Evolutionary conservation across 2,797 vertebrate genomes (phyloP), one percentile per base, ranked within the genome.

Genomic region (Micromesistius poutassou): DNA sequence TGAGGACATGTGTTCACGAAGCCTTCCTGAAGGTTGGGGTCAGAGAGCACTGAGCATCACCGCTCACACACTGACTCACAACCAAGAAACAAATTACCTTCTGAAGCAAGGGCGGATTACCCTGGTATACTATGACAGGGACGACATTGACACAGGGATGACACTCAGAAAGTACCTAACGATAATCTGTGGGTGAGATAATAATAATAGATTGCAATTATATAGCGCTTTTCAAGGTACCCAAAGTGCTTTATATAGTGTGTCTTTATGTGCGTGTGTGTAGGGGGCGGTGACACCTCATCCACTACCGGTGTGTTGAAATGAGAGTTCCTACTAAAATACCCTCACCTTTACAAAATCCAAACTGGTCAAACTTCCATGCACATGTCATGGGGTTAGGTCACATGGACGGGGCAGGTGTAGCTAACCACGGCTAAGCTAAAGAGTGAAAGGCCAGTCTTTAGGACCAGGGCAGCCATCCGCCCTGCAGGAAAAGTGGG

Each of bases 371-470:
- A 4, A 7, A 36, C 35, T 36, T 7, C 62, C 62, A 12, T n/a
- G 25, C 70, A 30, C 30, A 71, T 71, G 70, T 71, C n/a, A 28
- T n/a, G n/a, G n/a, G 55, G 62, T 9, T 28, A 28, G n/a, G 8
- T 28, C 1, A 28, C 62, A 68, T 8, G 62, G 62, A 28, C 5
- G 25, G 62, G 62, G 62, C 62, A 68, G 62, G 25, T 25, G 25
- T 68, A 68, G 62, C 62, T 28, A 28, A 19, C n/a, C 25, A 25
- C n/a, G 9, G 62, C 62, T 68, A 28, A 68, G 62, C 25, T 68
- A 68, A 68, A 28, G 31, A 71, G 76, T 86, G 87, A 90, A 91
- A 90, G 87, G 85, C 80, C 80, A 82, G 74, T 77, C 89, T 86
- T 71, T 4, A 68, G 62, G 62, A 28, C n/a, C 82, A 78, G 81